Evolutionary conservation across 2,797 vertebrate genomes (phyloP), one percentile per base, ranked within the genome.

Genomic region (Natrix natrix): DNA sequence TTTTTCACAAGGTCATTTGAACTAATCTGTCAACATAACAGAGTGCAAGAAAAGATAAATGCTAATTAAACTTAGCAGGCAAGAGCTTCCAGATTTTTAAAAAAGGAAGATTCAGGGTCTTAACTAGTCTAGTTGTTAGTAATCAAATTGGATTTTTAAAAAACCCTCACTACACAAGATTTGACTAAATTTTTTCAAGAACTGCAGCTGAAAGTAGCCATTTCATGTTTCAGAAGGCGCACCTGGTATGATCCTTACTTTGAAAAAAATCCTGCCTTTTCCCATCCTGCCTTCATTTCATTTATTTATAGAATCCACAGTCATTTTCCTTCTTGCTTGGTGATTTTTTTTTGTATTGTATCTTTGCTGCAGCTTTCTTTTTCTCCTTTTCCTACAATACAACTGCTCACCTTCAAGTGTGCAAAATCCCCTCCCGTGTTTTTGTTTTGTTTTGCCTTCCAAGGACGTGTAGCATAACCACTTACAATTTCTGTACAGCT

Each of bases 401-500:
- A 93, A 92, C 87, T 43, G 74, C 95, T 94, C 91, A 87, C 95
- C 95, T 95, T 96, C 94, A 95, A 94, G 89, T 92, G 94, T 74
- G 48, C 69, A 90, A 94, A 95, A 90, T 26, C 16, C 52, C 22
- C 32, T 22, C 43, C 13, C 0, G 11, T 78, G 95, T 94, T 96
- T 95, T 24, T 32, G 26, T 4, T 43, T 61, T 57, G 94, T 93
- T 96, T 94, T 91, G 94, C 90, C 57, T 94, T 91, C 90, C 94
- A 96, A 96, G 94, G 95, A 83, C 90, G 91, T 95, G 93, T 52
- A 95, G 88, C 87, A 94, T 60, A 88, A 91, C 94, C 94, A 96
- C 96, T 94, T 95, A 94, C 94, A 94, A 96, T 97, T 97, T 96
- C 97, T 95, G 96, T 96, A 97, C 61, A 95, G 61, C 92, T 93